Evolutionary conservation across 1,140 invertebrate species (phyloP).

Genomic region (Dendroctonus valens): DNA sequence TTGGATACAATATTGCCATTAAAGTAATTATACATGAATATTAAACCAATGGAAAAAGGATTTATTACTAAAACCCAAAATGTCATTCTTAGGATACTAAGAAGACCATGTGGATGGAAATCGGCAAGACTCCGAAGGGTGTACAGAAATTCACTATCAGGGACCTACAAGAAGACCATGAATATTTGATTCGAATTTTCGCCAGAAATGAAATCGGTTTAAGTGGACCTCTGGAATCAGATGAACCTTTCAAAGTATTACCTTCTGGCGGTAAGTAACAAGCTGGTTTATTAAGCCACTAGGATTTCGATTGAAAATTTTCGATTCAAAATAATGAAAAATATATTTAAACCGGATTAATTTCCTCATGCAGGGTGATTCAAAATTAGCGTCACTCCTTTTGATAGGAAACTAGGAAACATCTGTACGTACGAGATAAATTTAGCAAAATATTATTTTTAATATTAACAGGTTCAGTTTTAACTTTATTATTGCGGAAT

Average conservation of each 20-base stretch:
- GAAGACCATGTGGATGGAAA: conserved; percentile 96
- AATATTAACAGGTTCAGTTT: no score
- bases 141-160: conserved; percentile 81
- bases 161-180: conserved; percentile 85
- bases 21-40: conserved; percentile 48
- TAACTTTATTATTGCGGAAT: no score
- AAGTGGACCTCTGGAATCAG: conserved; percentile 90
- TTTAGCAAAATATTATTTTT: no score
- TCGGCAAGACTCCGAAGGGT: conserved; percentile 79
- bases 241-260: conserved; percentile 85
- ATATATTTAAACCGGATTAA: no score
- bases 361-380: no score
- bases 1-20: conserved; percentile 90
- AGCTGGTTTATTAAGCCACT: not conserved
- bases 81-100: conserved; percentile 62
- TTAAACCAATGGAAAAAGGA: not conserved
- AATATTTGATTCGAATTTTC: conserved; percentile 87
- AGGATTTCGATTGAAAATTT: no score
- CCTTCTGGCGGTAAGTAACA: conserved; percentile 70
- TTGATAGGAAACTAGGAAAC: no score
- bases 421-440: no score
- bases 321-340: no score
- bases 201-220: conserved; percentile 94
- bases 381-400: no score
- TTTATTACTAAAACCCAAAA: not conserved